phyloP scores from a whole-genome alignment of 2,113 vertebrate genomes.

The Peucedramus taeniatus region DNA sequence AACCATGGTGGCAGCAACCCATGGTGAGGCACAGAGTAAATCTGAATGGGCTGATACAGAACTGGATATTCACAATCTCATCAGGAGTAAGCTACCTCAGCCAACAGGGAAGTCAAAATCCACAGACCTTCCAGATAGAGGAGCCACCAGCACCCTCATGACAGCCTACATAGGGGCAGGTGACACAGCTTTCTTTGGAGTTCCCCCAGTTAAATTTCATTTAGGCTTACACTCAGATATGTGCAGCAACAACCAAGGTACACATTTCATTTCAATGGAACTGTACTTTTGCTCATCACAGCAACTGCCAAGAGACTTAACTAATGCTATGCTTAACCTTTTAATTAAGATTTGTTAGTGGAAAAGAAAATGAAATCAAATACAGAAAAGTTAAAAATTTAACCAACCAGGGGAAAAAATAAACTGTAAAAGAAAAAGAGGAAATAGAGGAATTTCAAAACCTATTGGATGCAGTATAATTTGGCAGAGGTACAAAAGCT shows the following conservation, averaged over 20 bases:
- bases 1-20: background rate
- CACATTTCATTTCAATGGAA: background rate
- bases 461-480: background rate
- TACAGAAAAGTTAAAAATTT: background rate
- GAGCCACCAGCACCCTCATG: background rate
- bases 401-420: background rate
- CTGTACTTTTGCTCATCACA: background rate
- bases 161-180: background rate
- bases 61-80: background rate
- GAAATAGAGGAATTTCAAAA: background rate
- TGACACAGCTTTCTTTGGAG: background rate
- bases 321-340: background rate
- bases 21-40: rapidly evolving
- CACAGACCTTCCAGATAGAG: background rate
- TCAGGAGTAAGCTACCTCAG: background rate
- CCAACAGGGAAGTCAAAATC: rapidly evolving
- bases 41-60: background rate
- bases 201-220: background rate
- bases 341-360: background rate
- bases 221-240: background rate
- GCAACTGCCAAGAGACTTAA: background rate
- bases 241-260: background rate
- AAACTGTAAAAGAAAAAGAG: background rate
- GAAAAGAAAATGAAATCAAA: background rate
- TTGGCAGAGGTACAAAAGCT: background rate